Conservation (phyloP, 2,888 invertebrate species). For the Morpho deidamia region DNA sequence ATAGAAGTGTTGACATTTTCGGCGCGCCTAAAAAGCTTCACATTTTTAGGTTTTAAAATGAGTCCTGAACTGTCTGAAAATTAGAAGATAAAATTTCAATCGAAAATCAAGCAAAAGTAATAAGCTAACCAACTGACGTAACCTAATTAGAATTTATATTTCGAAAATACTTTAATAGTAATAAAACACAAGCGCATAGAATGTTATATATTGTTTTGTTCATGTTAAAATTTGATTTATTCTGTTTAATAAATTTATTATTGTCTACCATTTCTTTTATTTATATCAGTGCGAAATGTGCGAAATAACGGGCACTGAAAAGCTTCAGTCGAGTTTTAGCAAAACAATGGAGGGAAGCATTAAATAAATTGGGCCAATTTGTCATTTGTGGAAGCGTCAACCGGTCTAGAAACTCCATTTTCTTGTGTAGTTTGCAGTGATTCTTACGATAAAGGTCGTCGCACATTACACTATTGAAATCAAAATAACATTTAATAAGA, state of each 20-base stretch:
- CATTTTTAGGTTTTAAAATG: not conserved
- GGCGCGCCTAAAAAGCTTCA: not conserved
- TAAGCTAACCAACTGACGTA: too few relatives aligned
- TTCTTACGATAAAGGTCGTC: conserved; percentile 14
- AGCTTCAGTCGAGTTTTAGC: conserved; percentile 1
- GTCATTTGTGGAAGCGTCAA: conserved; percentile 11
- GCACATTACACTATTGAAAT: not conserved
- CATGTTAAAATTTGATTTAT: conserved; percentile 1
- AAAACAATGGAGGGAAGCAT: conserved; percentile 4
- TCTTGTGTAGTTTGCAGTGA: conserved; percentile 7
- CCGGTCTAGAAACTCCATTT: conserved; percentile 8
- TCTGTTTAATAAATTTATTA: not conserved
- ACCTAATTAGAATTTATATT: too few relatives aligned
- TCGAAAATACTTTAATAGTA: too few relatives aligned
- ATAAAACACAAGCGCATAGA: not conserved
- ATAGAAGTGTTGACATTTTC: too few relatives aligned
- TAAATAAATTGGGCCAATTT: conserved; percentile 3
- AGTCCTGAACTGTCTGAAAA: too few relatives aligned
- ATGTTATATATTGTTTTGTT: conserved; percentile 2
- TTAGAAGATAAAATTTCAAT: too few relatives aligned
- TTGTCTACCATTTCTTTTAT: conserved; percentile 2
- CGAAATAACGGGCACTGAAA: conserved; percentile 1
- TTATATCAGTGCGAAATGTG: conserved; percentile 1
- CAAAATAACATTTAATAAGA: too few relatives aligned
- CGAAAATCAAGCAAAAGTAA: too few relatives aligned